Evolutionary conservation across 2,797 vertebrate genomes (phyloP), one percentile per base, ranked within the genome.

Genomic region (Chiloscyllium punctatum): DNA sequence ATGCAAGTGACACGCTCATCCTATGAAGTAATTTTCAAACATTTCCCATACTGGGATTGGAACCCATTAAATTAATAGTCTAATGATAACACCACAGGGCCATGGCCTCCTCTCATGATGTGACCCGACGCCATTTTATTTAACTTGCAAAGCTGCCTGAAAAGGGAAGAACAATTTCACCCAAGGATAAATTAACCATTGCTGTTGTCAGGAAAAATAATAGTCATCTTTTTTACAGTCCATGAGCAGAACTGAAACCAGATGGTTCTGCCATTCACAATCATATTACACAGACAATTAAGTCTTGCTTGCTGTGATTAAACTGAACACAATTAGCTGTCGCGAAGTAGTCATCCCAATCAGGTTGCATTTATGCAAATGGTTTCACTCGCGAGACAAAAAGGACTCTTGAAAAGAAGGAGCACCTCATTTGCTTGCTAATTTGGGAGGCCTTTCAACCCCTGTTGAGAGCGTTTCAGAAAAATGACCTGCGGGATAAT

Each of bases 291-390:
- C 96, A 98, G 97, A 97, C 97, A 97, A 98, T 98, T 98, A 98
- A 97, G 91, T 98, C 97, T 97, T 97, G 98, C 98, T 98, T 98
- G 98, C 98, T 98, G 98, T 98, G 98, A 98, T 98, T 98, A 98
- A 98, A 98, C 96, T 96, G 97, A 97, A 98, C 98, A 98, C 98
- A 98, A 97, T 98, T 98, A 98, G 97, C 98, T 98, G 98, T 98
- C 98, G 97, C 97, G 98, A 97, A 96, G 97, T 96, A 96, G 96
- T 97, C 97, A 96, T 97, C 97, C 97, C 97, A 97, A 97, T 97
- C 97, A 97, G 97, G 96, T 97, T 96, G 97, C 97, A 97, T 97
- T 97, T 97, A 97, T 97, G 97, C 96, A 97, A 97, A 97, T 98
- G 97, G 97, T 97, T 97, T 15, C 96, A 96, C 96, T 96, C 96